Conservation (phyloP, 2,797 vertebrate genomes). For the Enteromius trimaculatus region DNA sequence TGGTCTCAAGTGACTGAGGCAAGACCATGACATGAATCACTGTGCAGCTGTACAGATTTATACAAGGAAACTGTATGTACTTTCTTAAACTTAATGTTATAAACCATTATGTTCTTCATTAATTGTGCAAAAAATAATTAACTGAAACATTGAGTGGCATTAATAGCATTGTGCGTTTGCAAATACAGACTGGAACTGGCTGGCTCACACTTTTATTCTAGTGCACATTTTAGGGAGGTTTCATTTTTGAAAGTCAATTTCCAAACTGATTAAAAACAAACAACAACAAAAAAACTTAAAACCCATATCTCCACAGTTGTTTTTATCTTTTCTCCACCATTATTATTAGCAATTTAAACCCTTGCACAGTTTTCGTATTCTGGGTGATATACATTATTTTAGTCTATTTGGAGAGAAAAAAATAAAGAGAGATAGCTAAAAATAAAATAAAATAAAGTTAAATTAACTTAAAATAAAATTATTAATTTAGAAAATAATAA, state of each 20-base stretch:
- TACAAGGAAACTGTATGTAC: not conserved
- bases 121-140: slow-evolving; percentile 8
- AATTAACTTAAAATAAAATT: no score
- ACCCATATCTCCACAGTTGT: not conserved
- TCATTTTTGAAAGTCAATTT: not conserved
- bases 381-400: no score
- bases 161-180: not conserved
- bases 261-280: not conserved
- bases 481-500: not conserved
- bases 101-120: not conserved
- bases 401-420: no score
- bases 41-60: not conserved
- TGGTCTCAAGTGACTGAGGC: slow-evolving; percentile 63
- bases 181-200: not conserved
- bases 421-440: no score
- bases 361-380: not conserved
- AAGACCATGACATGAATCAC: slow-evolving; percentile 1
- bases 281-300: no score
- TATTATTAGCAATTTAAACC: not conserved
- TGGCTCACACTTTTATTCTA: not conserved
- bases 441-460: no score
- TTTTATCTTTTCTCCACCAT: not conserved
- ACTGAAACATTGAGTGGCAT: not conserved
- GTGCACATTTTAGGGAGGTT: not conserved
- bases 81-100: not conserved